Base-by-base conservation (phyloP, 1,140 invertebrate species). In the Orius insidiosus region DNA sequence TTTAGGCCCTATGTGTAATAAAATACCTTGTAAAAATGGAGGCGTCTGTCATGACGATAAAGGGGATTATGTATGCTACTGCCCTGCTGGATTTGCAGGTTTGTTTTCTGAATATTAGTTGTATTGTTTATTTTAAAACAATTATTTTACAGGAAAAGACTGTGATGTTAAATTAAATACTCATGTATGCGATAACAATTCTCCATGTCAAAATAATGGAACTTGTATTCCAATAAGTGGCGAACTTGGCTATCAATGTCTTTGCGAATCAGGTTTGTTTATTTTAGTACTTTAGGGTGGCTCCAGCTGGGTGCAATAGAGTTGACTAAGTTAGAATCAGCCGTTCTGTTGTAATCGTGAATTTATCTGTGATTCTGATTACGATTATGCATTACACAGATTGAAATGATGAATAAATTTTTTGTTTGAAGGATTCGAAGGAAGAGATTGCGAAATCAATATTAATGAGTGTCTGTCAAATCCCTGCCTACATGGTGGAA, bases 401-500 rank as follows among this genome's bases (percentile, higher is more conserved):
- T 31, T 10, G 4, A 30, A 32, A 11, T 15, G 2, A 4, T 44
- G 24, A 30, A n/a, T 6, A 4, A 3, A 30, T 30, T 30, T 10
- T 3, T 44, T 19, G 5, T 11, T 44, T 30, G 18, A 30, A 50
- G 76, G 76, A 2, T 83, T 72, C 59, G 66, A 66, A 16, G 80
- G 80, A 2, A 53, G 57, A 2, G 65, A 70, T 42, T 84, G 81
- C 60, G 77, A 78, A 52, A 65, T 68, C 16, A 67, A 85, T 55
- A 65, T 79, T 30, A 74, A 81, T 57, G 81, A 85, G 56, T 85
- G 77, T 60, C 61, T 65, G 49, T 64, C 69, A 11, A 70, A 69
- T 50, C 85, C 84, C 0, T 97, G 93, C 63, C 66, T 74, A 48
- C 80, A 96, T 65, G 77, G 77, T 44, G 87, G 86, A 33, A 71